Evolutionary conservation across 2,797 vertebrate species (phyloP).

Genomic region (Fundulus diaphanus): DNA sequence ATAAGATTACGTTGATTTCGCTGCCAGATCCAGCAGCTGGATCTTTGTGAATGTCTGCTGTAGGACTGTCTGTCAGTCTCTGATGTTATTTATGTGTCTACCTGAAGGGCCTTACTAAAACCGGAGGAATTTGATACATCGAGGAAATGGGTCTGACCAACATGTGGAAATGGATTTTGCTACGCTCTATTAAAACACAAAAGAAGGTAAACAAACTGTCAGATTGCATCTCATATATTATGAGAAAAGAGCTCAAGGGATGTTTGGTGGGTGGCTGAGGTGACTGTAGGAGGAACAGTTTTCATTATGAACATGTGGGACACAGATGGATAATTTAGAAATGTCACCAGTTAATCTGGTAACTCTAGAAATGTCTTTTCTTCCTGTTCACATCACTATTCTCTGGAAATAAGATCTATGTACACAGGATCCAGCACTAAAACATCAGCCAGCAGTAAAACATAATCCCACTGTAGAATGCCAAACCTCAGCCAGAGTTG

Average conservation of each 20-base stretch:
- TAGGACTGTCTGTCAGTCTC: neutral
- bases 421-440: slow-evolving; percentile 30
- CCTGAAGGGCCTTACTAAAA: slow-evolving; percentile 26
- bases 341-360: slow-evolving; percentile 4
- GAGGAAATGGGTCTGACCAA: slow-evolving; percentile 35
- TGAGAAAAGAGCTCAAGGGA: neutral
- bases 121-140: slow-evolving; percentile 16
- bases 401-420: slow-evolving; percentile 41
- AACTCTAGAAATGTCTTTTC: neutral
- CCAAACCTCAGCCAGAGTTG: slow-evolving; percentile 44
- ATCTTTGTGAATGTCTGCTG: neutral
- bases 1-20: too few species aligned
- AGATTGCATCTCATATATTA: neutral
- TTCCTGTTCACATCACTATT: slow-evolving; percentile 20
- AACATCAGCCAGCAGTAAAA: slow-evolving; percentile 51
- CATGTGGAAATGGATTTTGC: slow-evolving; percentile 40
- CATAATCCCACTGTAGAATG: slow-evolving; percentile 20
- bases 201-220: slow-evolving; percentile 9
- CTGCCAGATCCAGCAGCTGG: neutral
- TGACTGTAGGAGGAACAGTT: neutral
- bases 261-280: slow-evolving; percentile 25
- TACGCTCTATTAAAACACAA: slow-evolving; percentile 13
- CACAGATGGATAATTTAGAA: slow-evolving; percentile 8
- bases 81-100: neutral
- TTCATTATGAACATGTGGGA: slow-evolving; percentile 33